These are phyloP conservation scores for Xylota segnis DNA, from an alignment of 2,888 invertebrate genomes.

Conservation along the genomic window DNA sequence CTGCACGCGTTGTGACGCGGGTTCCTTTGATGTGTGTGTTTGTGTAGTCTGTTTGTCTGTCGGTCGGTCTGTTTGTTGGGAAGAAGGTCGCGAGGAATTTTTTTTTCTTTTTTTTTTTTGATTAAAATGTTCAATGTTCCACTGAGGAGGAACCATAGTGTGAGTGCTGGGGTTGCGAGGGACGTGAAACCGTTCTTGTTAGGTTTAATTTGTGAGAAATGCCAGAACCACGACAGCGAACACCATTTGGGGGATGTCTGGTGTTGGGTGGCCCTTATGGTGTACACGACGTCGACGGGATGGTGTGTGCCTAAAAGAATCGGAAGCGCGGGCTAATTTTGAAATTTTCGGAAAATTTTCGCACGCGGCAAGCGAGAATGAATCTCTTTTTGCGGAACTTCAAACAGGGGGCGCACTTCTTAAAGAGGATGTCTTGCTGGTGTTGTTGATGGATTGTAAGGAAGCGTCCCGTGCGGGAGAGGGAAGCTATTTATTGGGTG, in stretches of 20 bases:
- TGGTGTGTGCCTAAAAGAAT: slow-evolving; percentile 32
- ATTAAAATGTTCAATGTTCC: slow-evolving; percentile 66
- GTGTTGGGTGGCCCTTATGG: slow-evolving; percentile 56
- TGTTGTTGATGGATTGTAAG: slow-evolving; percentile 28
- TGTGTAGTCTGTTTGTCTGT: slow-evolving; percentile 63
- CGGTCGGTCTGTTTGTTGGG: slow-evolving; percentile 46
- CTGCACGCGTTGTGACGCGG: slow-evolving; percentile 67
- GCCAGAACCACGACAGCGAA: slow-evolving; percentile 45
- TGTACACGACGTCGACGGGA: slow-evolving; percentile 13
- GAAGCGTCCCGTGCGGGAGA: not conserved
- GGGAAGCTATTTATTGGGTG: slow-evolving; percentile 4
- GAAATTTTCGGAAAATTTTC: slow-evolving; percentile 52
- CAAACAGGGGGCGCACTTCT: slow-evolving; percentile 38
- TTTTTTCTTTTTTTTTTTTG: slow-evolving; percentile 50
- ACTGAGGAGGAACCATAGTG: not conserved
- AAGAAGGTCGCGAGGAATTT: slow-evolving; percentile 49
- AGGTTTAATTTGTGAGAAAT: slow-evolving; percentile 62
- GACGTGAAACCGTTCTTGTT: slow-evolving; percentile 44
- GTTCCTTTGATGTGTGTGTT: slow-evolving; percentile 62
- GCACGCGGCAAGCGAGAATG: slow-evolving; percentile 43
- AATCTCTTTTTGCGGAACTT: slow-evolving; percentile 6
- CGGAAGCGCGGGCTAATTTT: slow-evolving; percentile 60
- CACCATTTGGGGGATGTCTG: slow-evolving; percentile 46
- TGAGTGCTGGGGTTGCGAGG: slow-evolving; percentile 1
- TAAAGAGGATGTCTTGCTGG: slow-evolving; percentile 55